Base-by-base conservation (phyloP, 2,113 vertebrate species). In the Eudyptes chrysolophus region DNA sequence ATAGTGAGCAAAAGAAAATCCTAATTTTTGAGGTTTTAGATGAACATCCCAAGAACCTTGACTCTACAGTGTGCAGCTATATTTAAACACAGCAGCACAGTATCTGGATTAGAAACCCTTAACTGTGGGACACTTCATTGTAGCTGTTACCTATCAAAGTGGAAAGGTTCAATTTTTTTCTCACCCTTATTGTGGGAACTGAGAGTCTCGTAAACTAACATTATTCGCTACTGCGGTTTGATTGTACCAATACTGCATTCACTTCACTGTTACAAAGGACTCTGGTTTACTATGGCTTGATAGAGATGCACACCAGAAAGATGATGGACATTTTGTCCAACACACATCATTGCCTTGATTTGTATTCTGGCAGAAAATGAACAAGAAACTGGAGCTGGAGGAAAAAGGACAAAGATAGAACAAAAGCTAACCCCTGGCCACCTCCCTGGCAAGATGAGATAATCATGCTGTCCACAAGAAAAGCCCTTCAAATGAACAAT, bases 331-430 rank as follows among this genome's bases (percentile, higher is more conserved):
- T 87, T 93, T 95, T 92, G 49, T 93, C 46, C 65, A 95, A 27
- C 85, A 90, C 30, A 90, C 84, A 96, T 91, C 42, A 83, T 84
- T 87, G 61, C 42, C 71, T 97, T 96, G 88, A 96, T 98, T 96
- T 97, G 90, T 96, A 97, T 97, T 97, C 95, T 89, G 70, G 27
- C 93, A 92, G 49, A 89, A 44, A 97, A 84, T n/a, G 80, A 79
- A 54, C 62, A 95, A 71, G 84, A 97, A 95, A 96, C 46, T 78
- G 48, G 75, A 89, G 36, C 85, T 86, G 72, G 38, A 83, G 52
- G 29, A 62, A 79, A 94, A 84, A 96, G 74, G 91, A 95, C 77
- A 95, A 92, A 95, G 84, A 90, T 1, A 96, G 84, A 52, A 70
- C 79, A 87, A 94, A 97, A 96, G 71, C 61, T 97, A 97, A 96